phyloP scores from a whole-genome alignment of 2,888 invertebrate genomes.

The Aquatica leii region DNA sequence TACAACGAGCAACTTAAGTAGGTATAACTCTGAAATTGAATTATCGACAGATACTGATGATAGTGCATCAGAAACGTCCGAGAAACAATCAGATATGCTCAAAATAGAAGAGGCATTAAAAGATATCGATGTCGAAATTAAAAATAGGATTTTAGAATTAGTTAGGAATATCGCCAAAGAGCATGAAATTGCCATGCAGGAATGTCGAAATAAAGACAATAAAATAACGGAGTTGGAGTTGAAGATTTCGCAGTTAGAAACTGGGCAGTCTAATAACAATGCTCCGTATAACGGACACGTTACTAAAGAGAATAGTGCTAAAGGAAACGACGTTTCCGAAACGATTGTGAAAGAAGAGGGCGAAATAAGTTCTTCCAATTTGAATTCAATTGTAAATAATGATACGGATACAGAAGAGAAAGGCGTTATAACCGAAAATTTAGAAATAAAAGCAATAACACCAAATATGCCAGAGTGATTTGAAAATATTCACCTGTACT shows the following conservation, averaged over 20 bases:
- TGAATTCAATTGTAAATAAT: slow-evolving; percentile 25
- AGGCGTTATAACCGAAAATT: slow-evolving; percentile 37
- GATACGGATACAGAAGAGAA: slow-evolving; percentile 23
- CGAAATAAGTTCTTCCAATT: slow-evolving; percentile 33
- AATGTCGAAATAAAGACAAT: slow-evolving; percentile 53
- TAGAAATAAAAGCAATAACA: slow-evolving; percentile 40
- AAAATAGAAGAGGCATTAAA: slow-evolving; percentile 54
- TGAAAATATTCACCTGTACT: neutral
- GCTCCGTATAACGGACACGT: slow-evolving; percentile 25
- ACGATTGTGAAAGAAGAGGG: slow-evolving; percentile 15
- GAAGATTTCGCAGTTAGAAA: slow-evolving; percentile 49
- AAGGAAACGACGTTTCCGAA: slow-evolving; percentile 9
- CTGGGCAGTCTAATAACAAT: slow-evolving; percentile 11
- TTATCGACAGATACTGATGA: slow-evolving; percentile 79
- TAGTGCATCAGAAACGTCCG: slow-evolving; percentile 58
- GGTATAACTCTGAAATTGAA: slow-evolving; percentile 70
- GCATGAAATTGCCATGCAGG: slow-evolving; percentile 50
- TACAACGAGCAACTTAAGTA: slow-evolving; percentile 45
- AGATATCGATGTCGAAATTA: slow-evolving; percentile 47
- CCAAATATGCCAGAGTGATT: slow-evolving; percentile 42
- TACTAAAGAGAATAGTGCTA: slow-evolving; percentile 21
- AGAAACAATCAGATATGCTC: slow-evolving; percentile 50
- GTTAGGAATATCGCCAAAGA: slow-evolving; percentile 53
- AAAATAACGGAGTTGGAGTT: slow-evolving; percentile 53
- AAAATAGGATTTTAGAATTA: slow-evolving; percentile 52